phyloP scores from a whole-genome alignment of 2,113 vertebrate species.

The Neoarius graeffei region DNA sequence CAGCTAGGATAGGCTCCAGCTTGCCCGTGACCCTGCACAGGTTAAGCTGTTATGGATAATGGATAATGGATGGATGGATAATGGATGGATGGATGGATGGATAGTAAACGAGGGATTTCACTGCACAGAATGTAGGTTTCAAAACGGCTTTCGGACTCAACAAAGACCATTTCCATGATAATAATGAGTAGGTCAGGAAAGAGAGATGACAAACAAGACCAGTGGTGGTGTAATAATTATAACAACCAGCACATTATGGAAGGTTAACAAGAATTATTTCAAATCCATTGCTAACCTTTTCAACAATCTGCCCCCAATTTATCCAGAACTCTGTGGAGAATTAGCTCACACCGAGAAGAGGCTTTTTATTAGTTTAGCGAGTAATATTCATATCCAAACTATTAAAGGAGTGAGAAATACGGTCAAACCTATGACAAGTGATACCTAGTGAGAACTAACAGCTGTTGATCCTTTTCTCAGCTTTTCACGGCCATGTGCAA shows the following conservation, averaged over 20 bases:
- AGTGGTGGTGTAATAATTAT: background rate
- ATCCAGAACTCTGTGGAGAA: background rate
- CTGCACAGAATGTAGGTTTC: background rate
- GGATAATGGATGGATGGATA: too few species aligned
- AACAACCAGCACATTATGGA: background rate
- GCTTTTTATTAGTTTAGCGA: slow-evolving; percentile 9
- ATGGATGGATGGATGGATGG: too few species aligned
- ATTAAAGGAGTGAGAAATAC: slow-evolving; percentile 22
- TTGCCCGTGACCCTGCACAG: too few species aligned
- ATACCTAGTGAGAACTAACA: slow-evolving; percentile 8
- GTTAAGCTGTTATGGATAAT: too few species aligned
- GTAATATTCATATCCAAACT: slow-evolving; percentile 4
- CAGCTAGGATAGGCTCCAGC: too few species aligned
- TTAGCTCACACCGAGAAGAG: background rate
- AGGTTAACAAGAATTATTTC: background rate
- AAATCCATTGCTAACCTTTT: background rate
- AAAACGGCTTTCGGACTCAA: background rate
- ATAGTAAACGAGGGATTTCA: background rate
- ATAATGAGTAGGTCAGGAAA: background rate
- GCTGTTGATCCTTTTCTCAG: background rate
- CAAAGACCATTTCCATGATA: background rate
- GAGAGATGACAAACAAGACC: background rate
- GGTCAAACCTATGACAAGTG: slow-evolving; percentile 19
- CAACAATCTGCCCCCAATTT: background rate
- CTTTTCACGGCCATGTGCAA: slow-evolving; percentile 36